phyloP scores from a whole-genome alignment of 2,888 invertebrate genomes.

The Torymus tubicola region DNA sequence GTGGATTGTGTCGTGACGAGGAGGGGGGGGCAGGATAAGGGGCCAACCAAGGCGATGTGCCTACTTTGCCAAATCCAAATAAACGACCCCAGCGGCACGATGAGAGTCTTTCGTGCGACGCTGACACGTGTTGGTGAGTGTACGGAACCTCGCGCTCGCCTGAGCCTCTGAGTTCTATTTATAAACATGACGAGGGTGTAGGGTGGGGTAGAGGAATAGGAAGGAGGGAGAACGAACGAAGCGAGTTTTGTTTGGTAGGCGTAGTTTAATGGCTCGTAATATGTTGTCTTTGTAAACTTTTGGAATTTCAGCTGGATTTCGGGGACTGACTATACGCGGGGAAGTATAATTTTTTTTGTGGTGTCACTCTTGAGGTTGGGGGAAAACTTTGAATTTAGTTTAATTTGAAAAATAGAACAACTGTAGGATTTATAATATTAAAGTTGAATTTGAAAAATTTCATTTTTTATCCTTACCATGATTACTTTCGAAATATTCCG shows the following conservation, averaged over 20 bases:
- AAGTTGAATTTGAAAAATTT: no score
- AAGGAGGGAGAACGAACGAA: neutral
- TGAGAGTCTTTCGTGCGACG: neutral
- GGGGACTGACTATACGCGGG: neutral
- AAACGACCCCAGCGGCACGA: slow-evolving; percentile 49
- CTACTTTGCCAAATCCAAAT: slow-evolving; percentile 60
- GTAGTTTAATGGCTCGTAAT: neutral
- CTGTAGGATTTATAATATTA: no score
- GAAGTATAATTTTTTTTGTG: no score
- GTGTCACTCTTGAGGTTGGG: no score
- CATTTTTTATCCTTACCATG: no score
- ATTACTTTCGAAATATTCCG: no score
- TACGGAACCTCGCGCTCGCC: neutral
- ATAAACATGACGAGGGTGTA: slow-evolving; percentile 21
- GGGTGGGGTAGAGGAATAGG: neutral
- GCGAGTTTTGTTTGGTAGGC: no score
- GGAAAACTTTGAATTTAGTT: no score
- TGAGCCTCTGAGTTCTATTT: slow-evolving; percentile 11
- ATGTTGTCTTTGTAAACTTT: neutral
- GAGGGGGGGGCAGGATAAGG: slow-evolving; percentile 46
- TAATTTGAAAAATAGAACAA: no score
- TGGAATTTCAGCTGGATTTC: neutral
- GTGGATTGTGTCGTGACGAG: neutral
- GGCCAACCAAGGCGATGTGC: slow-evolving; percentile 6
- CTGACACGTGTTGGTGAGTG: no score